Evolutionary conservation across 2,888 invertebrate species (phyloP).

Genomic region (Monopis laevigella): DNA sequence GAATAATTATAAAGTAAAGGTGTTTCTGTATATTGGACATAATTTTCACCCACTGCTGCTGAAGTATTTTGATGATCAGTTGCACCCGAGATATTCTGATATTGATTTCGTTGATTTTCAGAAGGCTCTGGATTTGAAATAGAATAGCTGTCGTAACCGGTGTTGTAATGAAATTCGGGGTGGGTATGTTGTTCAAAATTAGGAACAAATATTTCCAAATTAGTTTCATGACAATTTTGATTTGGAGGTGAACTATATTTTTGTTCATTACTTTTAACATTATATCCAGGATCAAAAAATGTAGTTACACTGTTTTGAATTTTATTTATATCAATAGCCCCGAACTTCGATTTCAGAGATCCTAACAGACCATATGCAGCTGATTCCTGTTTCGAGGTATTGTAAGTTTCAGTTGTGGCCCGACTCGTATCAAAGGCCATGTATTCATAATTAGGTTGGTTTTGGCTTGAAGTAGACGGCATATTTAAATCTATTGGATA

Average conservation of each 20-base stretch:
- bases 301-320: slow-evolving; percentile 55
- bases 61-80: too few species aligned
- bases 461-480: too few species aligned
- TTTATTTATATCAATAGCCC: slow-evolving; percentile 53
- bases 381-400: slow-evolving; percentile 30
- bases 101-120: too few species aligned
- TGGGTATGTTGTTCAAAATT: slow-evolving; percentile 23
- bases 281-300: slow-evolving; percentile 55
- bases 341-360: slow-evolving; percentile 55
- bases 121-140: background rate
- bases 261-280: slow-evolving; percentile 17
- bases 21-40: too few species aligned
- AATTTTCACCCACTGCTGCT: too few species aligned
- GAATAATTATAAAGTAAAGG: too few species aligned
- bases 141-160: too few species aligned
- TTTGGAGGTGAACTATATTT: background rate
- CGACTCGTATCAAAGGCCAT: slow-evolving; percentile 50
- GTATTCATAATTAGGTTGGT: too few species aligned
- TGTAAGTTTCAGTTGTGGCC: slow-evolving; percentile 33
- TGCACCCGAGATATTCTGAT: too few species aligned
- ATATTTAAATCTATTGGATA: too few species aligned
- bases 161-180: too few species aligned
- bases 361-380: slow-evolving; percentile 52
- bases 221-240: slow-evolving; percentile 21
- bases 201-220: slow-evolving; percentile 38